Conservation (phyloP, 2,888 invertebrate genomes). For the Agrochola circellaris region DNA sequence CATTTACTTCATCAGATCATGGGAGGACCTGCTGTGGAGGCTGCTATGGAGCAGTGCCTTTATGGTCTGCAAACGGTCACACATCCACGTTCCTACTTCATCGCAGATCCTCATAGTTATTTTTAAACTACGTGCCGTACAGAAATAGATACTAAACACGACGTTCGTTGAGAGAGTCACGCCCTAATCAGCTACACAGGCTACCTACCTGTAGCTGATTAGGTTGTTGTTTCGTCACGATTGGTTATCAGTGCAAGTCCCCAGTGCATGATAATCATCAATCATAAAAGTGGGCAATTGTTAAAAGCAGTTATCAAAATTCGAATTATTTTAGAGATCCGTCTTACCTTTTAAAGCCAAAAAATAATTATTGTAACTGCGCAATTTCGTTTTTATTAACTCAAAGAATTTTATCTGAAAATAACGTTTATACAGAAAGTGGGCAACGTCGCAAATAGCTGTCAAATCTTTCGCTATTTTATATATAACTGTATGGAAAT, state of each 20-base stretch:
- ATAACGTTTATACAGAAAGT: no score
- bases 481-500: no score
- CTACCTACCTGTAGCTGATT: no score
- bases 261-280: slow-evolving; percentile 56
- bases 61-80: neutral
- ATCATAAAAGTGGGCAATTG: slow-evolving; percentile 13
- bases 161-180: neutral
- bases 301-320: slow-evolving; percentile 18
- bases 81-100: neutral
- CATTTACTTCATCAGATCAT: neutral
- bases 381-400: no score
- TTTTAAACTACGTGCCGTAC: neutral
- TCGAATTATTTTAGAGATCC: slow-evolving; percentile 36
- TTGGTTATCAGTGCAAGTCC: slow-evolving; percentile 41
- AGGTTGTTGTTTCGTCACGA: neutral
- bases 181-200: slow-evolving; percentile 1
- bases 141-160: neutral
- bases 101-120: neutral
- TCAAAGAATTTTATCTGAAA: no score
- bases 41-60: neutral
- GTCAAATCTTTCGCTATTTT: no score
- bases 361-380: neutral
- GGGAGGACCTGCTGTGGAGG: neutral
- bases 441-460: no score
- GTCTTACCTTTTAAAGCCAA: neutral